These are phyloP conservation scores for Asarcornis scutulata DNA, from an alignment of 2,113 vertebrate species.

Conservation along the genomic window DNA sequence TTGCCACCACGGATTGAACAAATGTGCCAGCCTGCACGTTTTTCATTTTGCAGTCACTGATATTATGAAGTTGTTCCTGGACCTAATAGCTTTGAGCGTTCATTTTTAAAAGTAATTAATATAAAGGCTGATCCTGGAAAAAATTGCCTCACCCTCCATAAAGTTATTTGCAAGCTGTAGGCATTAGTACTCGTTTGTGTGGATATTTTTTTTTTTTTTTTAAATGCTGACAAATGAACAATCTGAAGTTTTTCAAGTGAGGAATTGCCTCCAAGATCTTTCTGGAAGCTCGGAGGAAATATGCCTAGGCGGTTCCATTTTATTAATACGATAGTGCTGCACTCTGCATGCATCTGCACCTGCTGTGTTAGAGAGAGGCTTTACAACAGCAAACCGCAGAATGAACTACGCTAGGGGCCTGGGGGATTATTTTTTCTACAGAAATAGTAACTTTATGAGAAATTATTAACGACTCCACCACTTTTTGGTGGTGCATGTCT, in stretches of 20 bases:
- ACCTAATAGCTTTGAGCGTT: background rate
- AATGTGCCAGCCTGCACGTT: slow-evolving; percentile 17
- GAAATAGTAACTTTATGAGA: background rate
- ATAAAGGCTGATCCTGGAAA: slow-evolving; percentile 9
- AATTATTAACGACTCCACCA: slow-evolving; percentile 9
- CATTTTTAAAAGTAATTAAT: slow-evolving; percentile 46
- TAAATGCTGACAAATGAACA: background rate
- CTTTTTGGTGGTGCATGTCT: background rate
- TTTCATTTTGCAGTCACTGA: slow-evolving; percentile 41
- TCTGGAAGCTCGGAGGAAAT: slow-evolving; percentile 32
- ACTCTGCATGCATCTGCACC: background rate
- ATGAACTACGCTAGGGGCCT: background rate
- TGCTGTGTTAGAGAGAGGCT: slow-evolving; percentile 23
- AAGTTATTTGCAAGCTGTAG: slow-evolving; percentile 45
- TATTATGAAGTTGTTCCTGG: slow-evolving; percentile 41
- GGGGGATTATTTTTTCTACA: background rate
- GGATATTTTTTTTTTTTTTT: background rate
- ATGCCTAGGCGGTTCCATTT: background rate
- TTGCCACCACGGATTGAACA: background rate
- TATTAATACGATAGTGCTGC: background rate
- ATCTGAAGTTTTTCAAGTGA: background rate
- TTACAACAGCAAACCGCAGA: background rate
- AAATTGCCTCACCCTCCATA: slow-evolving; percentile 11
- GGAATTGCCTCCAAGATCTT: slow-evolving; percentile 25
- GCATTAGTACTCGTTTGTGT: background rate